Conservation (phyloP, 2,888 invertebrate genomes). For the Oligia latruncula region DNA sequence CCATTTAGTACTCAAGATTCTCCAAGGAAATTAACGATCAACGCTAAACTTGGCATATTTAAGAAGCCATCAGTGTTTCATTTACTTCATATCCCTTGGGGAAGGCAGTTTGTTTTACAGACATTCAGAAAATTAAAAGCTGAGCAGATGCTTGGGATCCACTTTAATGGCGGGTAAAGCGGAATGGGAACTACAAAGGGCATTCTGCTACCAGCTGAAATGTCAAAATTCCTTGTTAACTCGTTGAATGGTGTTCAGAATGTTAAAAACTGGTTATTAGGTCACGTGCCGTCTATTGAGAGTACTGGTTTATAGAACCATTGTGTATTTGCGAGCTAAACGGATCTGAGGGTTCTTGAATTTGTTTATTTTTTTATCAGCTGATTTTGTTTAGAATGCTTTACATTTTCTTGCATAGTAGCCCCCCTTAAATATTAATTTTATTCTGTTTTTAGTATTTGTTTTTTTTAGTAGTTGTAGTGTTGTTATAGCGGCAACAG, state of each 20-base stretch:
- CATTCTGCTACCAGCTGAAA: constrained; percentile 68
- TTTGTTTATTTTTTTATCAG: background rate
- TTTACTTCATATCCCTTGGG: constrained; percentile 73
- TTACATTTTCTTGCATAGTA: background rate
- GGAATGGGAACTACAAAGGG: constrained; percentile 67
- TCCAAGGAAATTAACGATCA: constrained; percentile 79
- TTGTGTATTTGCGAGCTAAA: constrained; percentile 21
- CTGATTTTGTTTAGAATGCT: background rate
- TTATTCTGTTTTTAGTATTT: too few relatives aligned
- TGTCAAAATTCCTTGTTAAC: constrained; percentile 72
- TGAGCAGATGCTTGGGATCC: constrained; percentile 65
- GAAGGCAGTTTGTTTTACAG: constrained; percentile 71
- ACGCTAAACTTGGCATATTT: constrained; percentile 76
- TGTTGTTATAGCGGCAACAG: too few relatives aligned
- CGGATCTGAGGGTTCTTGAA: background rate
- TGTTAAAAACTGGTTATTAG: constrained; percentile 64
- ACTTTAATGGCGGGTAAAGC: constrained; percentile 62
- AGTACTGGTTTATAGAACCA: constrained; percentile 27
- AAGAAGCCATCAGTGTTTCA: constrained; percentile 76
- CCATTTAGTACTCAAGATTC: constrained; percentile 72
- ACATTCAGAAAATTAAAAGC: constrained; percentile 76
- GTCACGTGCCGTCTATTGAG: constrained; percentile 31
- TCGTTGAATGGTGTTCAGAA: constrained; percentile 68
- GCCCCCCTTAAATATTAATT: too few relatives aligned
- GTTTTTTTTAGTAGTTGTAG: too few relatives aligned